Base-by-base conservation (phyloP, 2,797 vertebrate genomes). In the Macrochelys suwanniensis region DNA sequence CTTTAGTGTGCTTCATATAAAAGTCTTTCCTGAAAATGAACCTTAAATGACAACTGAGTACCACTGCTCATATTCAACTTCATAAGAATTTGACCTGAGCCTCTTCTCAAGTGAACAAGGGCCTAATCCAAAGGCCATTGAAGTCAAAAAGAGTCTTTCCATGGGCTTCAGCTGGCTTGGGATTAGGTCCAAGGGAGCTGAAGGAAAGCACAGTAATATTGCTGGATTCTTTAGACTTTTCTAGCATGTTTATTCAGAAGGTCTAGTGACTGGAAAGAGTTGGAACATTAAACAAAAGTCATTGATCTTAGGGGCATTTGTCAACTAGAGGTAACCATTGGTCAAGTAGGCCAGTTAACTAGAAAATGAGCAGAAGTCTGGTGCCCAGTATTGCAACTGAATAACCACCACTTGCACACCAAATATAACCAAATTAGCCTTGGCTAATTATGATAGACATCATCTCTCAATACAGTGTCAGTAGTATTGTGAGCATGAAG, bases 221-320 rank as follows among this genome's bases (percentile, higher is more conserved):
- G 25, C 28, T 84, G 56, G 53, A 54, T 87, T 94, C 56, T 53
- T 42, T 61, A 61, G 50, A 53, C 25, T 33, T 84, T 33, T 68
- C 49, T 12, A 5, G 19, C 53, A 57, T 31, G 16, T 94, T 94
- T 96, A 82, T 80, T 95, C 80, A 96, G 61, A 80, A 92, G 88
- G 76, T 59, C 28, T 82, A 56, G 91, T 90, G 93, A 94, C 79
- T 54, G 85, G 78, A 87, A 95, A 85, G 71, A 33, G 5, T 37
- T 89, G 80, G 57, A 94, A 94, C 53, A 76, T 88, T 84, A 92
- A 90, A 94, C 59, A 92, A 53, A 78, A 92, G 31, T n/a, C 92
- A 85, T 28, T 90, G 31, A 91, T 57, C 28, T 87, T 65, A 85
- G 84, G 23, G 42, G 7, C 2, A 15, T 68, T 85, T 82, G 28